These are phyloP conservation scores for Oceanites oceanicus DNA, from an alignment of 2,113 vertebrate genomes.

Conservation along the genomic window DNA sequence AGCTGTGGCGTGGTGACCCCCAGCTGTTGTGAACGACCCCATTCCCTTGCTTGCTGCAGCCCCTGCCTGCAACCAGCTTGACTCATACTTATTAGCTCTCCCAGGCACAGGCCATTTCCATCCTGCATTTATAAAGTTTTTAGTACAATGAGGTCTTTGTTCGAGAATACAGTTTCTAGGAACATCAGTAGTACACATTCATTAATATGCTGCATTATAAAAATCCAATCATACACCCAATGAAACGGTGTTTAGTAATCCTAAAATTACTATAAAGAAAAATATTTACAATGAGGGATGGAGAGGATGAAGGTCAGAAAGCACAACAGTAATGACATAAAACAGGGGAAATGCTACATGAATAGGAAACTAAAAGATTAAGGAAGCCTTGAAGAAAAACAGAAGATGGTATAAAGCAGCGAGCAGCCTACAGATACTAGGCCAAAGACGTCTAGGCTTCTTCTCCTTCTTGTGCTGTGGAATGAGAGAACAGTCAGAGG, in stretches of 20 bases:
- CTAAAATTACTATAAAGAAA: neutral
- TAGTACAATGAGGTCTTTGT: neutral
- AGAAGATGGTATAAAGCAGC: neutral
- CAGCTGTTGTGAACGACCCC: neutral
- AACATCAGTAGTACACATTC: neutral
- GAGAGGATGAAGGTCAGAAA: neutral
- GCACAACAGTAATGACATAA: neutral
- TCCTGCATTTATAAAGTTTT: rapidly evolving
- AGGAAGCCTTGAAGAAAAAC: neutral
- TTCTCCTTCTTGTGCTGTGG: neutral
- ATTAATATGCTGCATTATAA: neutral
- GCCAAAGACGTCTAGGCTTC: neutral
- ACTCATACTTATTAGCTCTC: neutral
- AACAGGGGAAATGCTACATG: neutral
- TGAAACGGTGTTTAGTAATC: neutral
- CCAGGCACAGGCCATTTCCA: neutral
- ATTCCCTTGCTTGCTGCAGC: neutral
- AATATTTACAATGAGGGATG: neutral
- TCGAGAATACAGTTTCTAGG: neutral
- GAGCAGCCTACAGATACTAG: neutral
- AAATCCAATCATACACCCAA: neutral
- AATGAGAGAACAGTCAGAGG: neutral
- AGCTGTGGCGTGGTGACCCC: neutral
- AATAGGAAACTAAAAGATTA: neutral
- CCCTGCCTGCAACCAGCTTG: neutral